phyloP scores from a whole-genome alignment of 2,113 vertebrate genomes.

The Acrocephalus arundinaceus region DNA sequence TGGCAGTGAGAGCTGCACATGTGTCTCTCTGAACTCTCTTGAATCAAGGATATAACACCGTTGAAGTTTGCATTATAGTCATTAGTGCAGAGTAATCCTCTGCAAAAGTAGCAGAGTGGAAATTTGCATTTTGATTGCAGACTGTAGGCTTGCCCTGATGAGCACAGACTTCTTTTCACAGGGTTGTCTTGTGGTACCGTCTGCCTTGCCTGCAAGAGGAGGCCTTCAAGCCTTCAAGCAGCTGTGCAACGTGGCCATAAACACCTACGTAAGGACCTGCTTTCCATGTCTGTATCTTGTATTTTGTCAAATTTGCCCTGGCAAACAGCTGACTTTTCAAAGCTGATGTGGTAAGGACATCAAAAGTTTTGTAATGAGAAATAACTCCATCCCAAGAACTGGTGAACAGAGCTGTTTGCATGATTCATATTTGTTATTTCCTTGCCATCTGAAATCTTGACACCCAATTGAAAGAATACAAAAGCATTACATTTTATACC shows the following conservation, averaged over 20 bases:
- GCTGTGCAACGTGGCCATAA: not conserved
- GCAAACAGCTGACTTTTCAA: not conserved
- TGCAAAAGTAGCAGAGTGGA: not conserved
- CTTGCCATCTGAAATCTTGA: not conserved
- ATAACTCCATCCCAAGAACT: not conserved
- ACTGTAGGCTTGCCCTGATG: not conserved
- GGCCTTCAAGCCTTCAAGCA: not conserved
- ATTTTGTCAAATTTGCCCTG: not conserved
- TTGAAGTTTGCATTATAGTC: not conserved
- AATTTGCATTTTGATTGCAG: not conserved
- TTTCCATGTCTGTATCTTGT: not conserved
- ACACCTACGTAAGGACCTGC: not conserved
- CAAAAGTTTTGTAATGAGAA: not conserved
- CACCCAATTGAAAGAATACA: not conserved
- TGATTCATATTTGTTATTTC: not conserved
- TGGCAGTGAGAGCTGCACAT: not conserved
- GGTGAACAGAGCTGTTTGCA: not conserved
- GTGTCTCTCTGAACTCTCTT: not conserved
- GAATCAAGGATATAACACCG: rapidly evolving
- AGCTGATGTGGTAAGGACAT: not conserved
- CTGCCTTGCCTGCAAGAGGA: not conserved
- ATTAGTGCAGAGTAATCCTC: not conserved
- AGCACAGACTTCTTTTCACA: not conserved
- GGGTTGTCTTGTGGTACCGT: not conserved
- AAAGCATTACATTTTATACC: not conserved